phyloP scores from a whole-genome alignment of 2,888 invertebrate genomes.

The Archaeoteleia sp. region DNA sequence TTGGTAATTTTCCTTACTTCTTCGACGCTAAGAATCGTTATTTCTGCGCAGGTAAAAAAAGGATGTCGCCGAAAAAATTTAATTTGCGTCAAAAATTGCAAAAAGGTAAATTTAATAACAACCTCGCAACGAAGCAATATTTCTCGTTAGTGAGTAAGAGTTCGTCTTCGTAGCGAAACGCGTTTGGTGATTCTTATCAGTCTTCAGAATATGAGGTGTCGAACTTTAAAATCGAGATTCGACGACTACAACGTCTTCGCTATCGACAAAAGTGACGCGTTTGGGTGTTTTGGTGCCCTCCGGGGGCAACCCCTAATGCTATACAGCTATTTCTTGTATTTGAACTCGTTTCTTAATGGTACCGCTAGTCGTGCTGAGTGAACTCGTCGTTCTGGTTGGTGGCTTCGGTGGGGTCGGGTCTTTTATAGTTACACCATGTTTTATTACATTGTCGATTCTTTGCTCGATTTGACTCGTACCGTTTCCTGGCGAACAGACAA shows the following conservation, averaged over 20 bases:
- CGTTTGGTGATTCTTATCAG: conserved; percentile 26
- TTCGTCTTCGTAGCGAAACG: too few relatives aligned
- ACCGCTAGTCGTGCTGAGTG: conserved; percentile 67
- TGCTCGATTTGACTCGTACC: conserved; percentile 50
- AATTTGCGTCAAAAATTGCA: conserved; percentile 6
- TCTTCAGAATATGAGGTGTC: conserved; percentile 9
- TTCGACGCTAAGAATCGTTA: too few relatives aligned
- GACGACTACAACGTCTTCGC: conserved; percentile 57
- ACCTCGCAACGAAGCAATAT: conserved; percentile 13
- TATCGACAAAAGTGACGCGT: conserved; percentile 71
- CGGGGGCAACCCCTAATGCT: conserved; percentile 76
- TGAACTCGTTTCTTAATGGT: conserved; percentile 86
- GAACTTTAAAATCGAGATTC: conserved; percentile 66
- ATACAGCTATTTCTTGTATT: conserved; percentile 88
- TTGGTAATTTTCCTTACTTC: too few relatives aligned
- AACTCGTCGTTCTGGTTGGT: conserved; percentile 70
- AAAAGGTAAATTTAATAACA: conserved; percentile 21
- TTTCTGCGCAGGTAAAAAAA: conserved; percentile 14
- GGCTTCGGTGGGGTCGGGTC: conserved; percentile 69
- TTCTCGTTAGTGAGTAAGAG: conserved; percentile 3
- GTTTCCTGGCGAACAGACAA: conserved; percentile 33
- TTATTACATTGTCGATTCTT: conserved; percentile 50
- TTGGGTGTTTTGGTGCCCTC: conserved; percentile 70
- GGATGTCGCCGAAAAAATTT: conserved; percentile 10
- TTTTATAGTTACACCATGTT: conserved; percentile 46